Conservation (phyloP, 2,113 vertebrate species). For the Chaenogobius annularis region DNA sequence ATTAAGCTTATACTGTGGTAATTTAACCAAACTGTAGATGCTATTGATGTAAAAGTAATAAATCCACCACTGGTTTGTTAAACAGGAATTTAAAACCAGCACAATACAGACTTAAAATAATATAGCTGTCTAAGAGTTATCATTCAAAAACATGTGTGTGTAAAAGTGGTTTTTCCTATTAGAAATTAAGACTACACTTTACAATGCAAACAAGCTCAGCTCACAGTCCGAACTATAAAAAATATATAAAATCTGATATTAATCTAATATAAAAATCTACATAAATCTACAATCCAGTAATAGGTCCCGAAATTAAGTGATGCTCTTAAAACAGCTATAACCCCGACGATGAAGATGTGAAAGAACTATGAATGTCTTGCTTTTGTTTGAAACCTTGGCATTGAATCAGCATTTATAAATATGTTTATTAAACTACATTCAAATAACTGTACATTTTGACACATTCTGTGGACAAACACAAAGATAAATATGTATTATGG, state of each 20-base stretch:
- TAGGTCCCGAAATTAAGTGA: background rate
- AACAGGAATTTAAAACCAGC: constrained; percentile 25
- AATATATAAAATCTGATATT: constrained; percentile 13
- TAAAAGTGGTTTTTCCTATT: constrained; percentile 35
- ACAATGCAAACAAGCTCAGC: constrained; percentile 1
- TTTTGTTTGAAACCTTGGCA: constrained; percentile 1
- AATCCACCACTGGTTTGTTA: constrained; percentile 14
- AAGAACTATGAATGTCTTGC: background rate
- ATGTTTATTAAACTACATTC: constrained; percentile 37
- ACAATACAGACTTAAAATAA: constrained; percentile 8
- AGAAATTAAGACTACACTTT: background rate
- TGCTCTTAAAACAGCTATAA: constrained; percentile 10
- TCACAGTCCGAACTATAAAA: constrained; percentile 17
- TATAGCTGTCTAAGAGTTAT: background rate
- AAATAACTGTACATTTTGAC: constrained; percentile 11
- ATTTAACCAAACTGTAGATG: background rate
- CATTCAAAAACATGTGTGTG: background rate
- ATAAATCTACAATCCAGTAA: no score
- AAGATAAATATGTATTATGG: constrained; percentile 7
- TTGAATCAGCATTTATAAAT: constrained; percentile 50
- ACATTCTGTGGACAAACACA: constrained; percentile 26
- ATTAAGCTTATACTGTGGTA: background rate
- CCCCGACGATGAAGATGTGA: constrained; percentile 28
- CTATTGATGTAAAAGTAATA: background rate
- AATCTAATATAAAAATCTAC: background rate